These are phyloP conservation scores for Hestina assimilis DNA, from an alignment of 1,140 invertebrate genomes.

Conservation along the genomic window DNA sequence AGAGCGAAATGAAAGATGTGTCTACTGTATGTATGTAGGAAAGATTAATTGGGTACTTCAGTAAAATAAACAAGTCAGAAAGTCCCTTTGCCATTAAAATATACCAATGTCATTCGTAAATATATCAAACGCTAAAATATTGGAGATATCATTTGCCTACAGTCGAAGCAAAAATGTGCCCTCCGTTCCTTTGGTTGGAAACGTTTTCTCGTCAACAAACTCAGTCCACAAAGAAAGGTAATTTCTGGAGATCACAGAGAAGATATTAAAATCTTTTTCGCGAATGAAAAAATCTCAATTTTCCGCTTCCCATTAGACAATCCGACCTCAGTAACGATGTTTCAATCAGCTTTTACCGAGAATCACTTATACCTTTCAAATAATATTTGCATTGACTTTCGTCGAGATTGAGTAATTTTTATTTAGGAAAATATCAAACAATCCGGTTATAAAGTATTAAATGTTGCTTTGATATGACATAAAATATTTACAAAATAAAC, in stretches of 20 bases:
- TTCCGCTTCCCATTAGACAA: neutral
- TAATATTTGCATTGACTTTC: neutral
- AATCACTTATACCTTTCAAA: neutral
- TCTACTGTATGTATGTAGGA: neutral
- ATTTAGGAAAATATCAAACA: no score
- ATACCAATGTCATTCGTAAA: neutral
- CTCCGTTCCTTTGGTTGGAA: neutral
- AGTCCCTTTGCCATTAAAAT: neutral
- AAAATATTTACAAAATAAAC: no score
- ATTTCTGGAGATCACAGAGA: neutral
- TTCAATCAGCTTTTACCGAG: neutral
- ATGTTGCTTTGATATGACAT: no score
- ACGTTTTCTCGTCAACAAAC: neutral
- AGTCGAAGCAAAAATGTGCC: neutral
- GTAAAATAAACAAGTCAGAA: slow-evolving; percentile 8
- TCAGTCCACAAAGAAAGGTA: neutral
- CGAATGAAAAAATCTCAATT: neutral
- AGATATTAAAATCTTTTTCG: neutral
- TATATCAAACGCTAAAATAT: slow-evolving; percentile 1
- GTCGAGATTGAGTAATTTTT: neutral
- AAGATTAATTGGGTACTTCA: slow-evolving; percentile 9
- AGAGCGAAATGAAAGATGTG: no score
- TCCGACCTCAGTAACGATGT: neutral
- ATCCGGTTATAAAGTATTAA: no score
- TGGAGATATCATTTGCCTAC: neutral